Percentiles rank a stretch among this genome's conserved stretches.
Evolutionary conservation across 64 coral and sea anemone species (phyloP).

Genomic region (Exaiptasia diaphana): DNA sequence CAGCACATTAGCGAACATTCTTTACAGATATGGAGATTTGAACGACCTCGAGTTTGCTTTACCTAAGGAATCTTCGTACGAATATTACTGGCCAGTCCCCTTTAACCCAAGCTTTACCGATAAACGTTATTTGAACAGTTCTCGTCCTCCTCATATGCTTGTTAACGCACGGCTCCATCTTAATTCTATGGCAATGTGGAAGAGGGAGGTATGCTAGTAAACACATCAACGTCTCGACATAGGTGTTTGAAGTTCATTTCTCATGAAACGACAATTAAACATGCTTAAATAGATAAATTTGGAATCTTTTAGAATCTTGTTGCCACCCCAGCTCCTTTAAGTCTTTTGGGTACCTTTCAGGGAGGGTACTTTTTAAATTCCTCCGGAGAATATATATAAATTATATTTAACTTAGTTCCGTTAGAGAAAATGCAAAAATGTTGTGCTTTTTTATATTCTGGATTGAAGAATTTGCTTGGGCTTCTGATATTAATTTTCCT

Average conservation of each 20-base stretch:
- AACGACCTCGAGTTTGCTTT: slow-evolving; percentile 80
- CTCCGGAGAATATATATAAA: too few relatives aligned
- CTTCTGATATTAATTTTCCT: not conserved
- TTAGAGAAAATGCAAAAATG: too few relatives aligned
- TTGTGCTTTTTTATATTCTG: too few relatives aligned
- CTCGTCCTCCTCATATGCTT: slow-evolving; percentile 51
- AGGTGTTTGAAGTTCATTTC: not conserved
- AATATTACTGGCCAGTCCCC: slow-evolving; percentile 79
- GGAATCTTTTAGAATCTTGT: too few relatives aligned
- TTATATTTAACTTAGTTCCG: too few relatives aligned
- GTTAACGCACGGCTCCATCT: slow-evolving; percentile 54
- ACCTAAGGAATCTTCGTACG: slow-evolving; percentile 77
- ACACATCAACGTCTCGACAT: not conserved
- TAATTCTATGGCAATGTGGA: slow-evolving; percentile 42
- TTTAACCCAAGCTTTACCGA: slow-evolving; percentile 87
- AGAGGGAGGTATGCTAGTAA: slow-evolving; percentile 9
- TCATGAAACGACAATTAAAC: too few relatives aligned
- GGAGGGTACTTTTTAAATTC: too few relatives aligned
- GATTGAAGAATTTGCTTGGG: not conserved
- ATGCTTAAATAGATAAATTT: too few relatives aligned
- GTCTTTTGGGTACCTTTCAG: too few relatives aligned
- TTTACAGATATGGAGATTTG: slow-evolving; percentile 79
- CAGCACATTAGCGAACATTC: slow-evolving; percentile 67
- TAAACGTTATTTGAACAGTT: slow-evolving; percentile 49
- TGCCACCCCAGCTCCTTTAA: too few relatives aligned